Evolutionary conservation across 1,140 invertebrate species (phyloP).

Genomic region (Sipha flava): DNA sequence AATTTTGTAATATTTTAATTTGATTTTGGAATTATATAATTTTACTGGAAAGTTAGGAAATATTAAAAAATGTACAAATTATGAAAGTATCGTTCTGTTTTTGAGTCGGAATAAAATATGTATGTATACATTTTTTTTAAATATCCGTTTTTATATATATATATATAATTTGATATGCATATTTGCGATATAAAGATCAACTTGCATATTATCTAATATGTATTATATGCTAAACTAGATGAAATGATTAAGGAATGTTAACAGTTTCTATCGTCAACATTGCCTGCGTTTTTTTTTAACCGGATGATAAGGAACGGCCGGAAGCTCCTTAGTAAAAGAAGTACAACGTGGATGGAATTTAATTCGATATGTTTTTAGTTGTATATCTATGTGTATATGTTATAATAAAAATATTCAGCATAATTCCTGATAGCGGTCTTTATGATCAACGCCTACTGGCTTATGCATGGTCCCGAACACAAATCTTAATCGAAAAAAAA

Average conservation of each 20-base stretch:
- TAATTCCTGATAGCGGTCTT: neutral
- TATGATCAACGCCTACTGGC: constrained; percentile 21
- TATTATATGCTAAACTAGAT: neutral
- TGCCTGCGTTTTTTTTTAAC: neutral
- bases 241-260: neutral
- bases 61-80: too few relatives aligned
- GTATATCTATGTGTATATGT: neutral
- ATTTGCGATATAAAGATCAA: neutral
- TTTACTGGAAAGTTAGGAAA: too few relatives aligned
- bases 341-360: neutral
- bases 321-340: neutral
- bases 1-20: neutral
- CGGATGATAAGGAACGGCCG: constrained; percentile 8
- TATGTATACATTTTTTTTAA: neutral
- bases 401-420: constrained; percentile 18
- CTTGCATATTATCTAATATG: neutral
- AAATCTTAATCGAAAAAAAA: constrained; percentile 3
- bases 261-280: neutral
- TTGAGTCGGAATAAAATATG: too few relatives aligned
- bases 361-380: neutral
- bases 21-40: too few relatives aligned
- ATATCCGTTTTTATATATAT: neutral
- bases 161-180: neutral
- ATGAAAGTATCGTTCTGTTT: too few relatives aligned
- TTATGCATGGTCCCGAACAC: neutral